Base-by-base conservation (phyloP, 2,888 invertebrate species). In the Spodoptera picta region DNA sequence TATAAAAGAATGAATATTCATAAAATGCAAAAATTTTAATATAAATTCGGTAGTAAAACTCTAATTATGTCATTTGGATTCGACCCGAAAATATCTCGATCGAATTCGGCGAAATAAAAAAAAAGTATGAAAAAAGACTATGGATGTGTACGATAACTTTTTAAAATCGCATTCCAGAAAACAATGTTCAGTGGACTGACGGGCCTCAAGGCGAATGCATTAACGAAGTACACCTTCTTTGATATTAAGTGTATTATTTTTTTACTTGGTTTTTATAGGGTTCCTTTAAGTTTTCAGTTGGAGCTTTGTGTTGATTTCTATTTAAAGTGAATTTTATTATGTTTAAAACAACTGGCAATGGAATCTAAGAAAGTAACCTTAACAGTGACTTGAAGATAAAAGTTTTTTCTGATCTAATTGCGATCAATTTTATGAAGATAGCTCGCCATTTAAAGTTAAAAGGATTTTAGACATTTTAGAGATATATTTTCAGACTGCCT, bases 191-290 rank as follows among this genome's bases (percentile, higher is more conserved):
- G 82, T 56, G 74, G 76, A 83, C 90, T 91, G 92, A 92, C 92
- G 90, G 80, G 90, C 93, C 93, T 91, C 84, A 90, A 91, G 93
- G 93, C 90, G 89, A 91, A 90, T 92, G 93, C 93, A 93, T 94
- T 94, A 93, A 94, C 93, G 92, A 89, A 91, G 90, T 92, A 92
- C 92, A 92, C 90, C 92, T 92, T 86, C 89, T 93, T 93, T 92
- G 92, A 93, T 93, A 94, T 94, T 92, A 93, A 92, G 92, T 89
- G 90, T 91, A 92, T 91, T 92, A 92, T 92, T 93, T 93, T 76
- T 92, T 90, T 87, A 84, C 82, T 83, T 82, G 66, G 72, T 84
- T 84, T 85, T 84, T 77, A 77, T 77, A 74, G 79, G 80, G 73
- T 77, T 77, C 80, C 75, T 73, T 77, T 65, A 11, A 10, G n/a